phyloP scores from a whole-genome alignment of 2,888 invertebrate genomes.

The Tromatobia lineatoria region DNA sequence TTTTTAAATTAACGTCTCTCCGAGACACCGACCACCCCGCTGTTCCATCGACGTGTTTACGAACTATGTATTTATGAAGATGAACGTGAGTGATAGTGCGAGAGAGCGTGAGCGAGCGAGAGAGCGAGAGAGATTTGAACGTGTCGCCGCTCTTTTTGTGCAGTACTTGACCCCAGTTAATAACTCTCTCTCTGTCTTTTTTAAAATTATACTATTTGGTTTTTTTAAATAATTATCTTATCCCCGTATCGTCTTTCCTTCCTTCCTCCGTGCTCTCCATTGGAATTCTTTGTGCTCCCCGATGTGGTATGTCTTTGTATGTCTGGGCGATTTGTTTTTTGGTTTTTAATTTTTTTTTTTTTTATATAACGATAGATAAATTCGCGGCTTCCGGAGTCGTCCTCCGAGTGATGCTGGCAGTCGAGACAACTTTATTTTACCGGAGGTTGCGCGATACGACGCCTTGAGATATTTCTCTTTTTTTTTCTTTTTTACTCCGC shows the following conservation, averaged over 20 bases:
- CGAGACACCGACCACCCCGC: slow-evolving; percentile 61
- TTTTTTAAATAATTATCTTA: slow-evolving; percentile 39
- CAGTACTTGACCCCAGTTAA: slow-evolving; percentile 51
- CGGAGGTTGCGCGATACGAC: slow-evolving; percentile 17
- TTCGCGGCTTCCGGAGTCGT: slow-evolving; percentile 37
- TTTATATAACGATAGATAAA: slow-evolving; percentile 24
- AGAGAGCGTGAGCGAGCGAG: slow-evolving; percentile 44
- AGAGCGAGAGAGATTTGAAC: slow-evolving; percentile 55
- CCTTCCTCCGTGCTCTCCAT: slow-evolving; percentile 51
- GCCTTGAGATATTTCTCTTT: neutral
- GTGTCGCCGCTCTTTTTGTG: slow-evolving; percentile 60
- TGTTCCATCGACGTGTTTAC: slow-evolving; percentile 46
- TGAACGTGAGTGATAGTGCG: slow-evolving; percentile 34
- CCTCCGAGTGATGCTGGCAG: slow-evolving; percentile 39
- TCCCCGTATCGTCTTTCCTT: slow-evolving; percentile 37
- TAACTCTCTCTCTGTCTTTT: slow-evolving; percentile 35
- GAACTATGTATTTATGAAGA: slow-evolving; percentile 17
- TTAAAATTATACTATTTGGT: slow-evolving; percentile 41
- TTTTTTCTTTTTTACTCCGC: slow-evolving; percentile 4
- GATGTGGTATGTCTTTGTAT: slow-evolving; percentile 45
- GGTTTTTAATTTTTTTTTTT: slow-evolving; percentile 23
- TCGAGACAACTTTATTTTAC: slow-evolving; percentile 42
- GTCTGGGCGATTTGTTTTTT: slow-evolving; percentile 4
- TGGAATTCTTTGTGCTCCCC: slow-evolving; percentile 66
- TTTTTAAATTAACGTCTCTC: slow-evolving; percentile 34